These are phyloP conservation scores for Falco peregrinus DNA, from an alignment of 2,797 vertebrate genomes.

Conservation along the genomic window DNA sequence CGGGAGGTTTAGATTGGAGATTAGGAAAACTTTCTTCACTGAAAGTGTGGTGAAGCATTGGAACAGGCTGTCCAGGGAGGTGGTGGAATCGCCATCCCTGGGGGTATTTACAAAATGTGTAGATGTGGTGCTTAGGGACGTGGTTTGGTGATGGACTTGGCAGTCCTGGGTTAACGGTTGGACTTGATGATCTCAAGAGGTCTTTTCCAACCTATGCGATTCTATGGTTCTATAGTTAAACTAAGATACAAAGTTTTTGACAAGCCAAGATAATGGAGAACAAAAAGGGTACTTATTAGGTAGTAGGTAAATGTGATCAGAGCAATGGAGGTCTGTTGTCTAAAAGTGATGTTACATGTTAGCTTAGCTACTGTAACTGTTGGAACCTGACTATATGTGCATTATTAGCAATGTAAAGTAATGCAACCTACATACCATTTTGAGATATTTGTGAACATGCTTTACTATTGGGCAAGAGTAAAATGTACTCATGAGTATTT, in stretches of 20 bases:
- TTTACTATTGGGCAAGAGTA: neutral
- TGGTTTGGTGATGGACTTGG: too few relatives aligned
- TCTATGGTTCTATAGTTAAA: neutral
- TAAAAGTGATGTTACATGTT: neutral
- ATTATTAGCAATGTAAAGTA: neutral
- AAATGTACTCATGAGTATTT: neutral
- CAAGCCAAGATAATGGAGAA: neutral
- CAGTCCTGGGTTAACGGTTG: too few relatives aligned
- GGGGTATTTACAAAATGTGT: too few relatives aligned
- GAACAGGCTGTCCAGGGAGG: too few relatives aligned
- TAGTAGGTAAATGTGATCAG: rapidly evolving
- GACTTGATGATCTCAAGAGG: too few relatives aligned
- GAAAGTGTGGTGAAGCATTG: too few relatives aligned
- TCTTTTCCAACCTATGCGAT: too few relatives aligned
- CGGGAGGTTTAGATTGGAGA: too few relatives aligned
- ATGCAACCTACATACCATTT: neutral
- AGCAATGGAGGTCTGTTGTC: neutral
- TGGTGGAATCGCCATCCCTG: too few relatives aligned
- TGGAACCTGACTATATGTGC: neutral
- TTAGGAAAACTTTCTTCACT: too few relatives aligned
- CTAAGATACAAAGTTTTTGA: neutral
- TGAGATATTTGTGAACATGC: neutral
- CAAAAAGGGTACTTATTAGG: neutral
- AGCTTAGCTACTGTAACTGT: neutral
- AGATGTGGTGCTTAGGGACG: too few relatives aligned